Base-by-base conservation (phyloP, 1,140 invertebrate species). In the Drosophila eugracilis region DNA sequence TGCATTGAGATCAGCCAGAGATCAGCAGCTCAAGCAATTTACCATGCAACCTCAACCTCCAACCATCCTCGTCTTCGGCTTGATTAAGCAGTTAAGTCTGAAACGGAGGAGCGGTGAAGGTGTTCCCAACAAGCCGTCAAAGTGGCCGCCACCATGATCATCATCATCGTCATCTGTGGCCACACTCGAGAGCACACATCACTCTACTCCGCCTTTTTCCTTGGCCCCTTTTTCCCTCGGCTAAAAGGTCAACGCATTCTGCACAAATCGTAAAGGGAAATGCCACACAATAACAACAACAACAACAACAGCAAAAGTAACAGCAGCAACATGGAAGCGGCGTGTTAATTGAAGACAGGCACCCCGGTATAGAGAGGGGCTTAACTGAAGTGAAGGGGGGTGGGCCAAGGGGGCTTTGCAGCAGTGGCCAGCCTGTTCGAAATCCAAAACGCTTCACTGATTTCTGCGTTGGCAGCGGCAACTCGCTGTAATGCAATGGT, bases 261-360 rank as follows among this genome's bases (percentile, higher is more conserved):
- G 54, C 41, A 57, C n/a, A 59, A 71, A 74, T 71, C 34, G 73
- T 66, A 77, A 86, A 85, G 81, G 81, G 77, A 85, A 85, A 86
- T 85, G 81, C 81, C 81, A 85, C 81, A 85, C 81, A 85, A 58
- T 62, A 74, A 17, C 77, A 75, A 42, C 65, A 42, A 26, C 73
- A 65, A 9, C 52, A 62, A 5, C 60, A 62, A n/a, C 65, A 39
- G 10, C 71, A 65, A n/a, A n/a, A n/a, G n/a, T n/a, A n/a, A 10
- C 66, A 55, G 14, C 76, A 48, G 42, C 77, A 59, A 60, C 49
- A 42, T 63, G 74, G 75, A 81, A 81, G 81, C 81, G 77, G 81
- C 81, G 81, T 86, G 81, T 85, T 85, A 85, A 85, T 85, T 85
- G 81, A 85, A 85, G 81, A 85, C 81, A 86, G 47, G 42, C 81